Evolutionary conservation across 2,888 invertebrate species (phyloP).

Genomic region (Nomada fucata): DNA sequence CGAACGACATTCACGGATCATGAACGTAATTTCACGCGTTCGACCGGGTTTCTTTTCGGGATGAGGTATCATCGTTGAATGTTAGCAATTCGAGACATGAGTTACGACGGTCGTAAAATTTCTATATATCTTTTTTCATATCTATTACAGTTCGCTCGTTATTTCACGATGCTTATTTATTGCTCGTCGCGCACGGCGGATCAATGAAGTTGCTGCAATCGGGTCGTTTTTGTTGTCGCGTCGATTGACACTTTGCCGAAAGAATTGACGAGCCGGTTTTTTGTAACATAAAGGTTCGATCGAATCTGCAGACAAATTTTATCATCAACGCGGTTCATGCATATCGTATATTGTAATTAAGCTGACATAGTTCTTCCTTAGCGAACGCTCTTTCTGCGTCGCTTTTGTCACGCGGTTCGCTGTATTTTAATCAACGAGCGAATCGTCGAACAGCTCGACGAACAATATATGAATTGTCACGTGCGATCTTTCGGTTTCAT

Average conservation of each 20-base stretch:
- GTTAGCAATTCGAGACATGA: not conserved
- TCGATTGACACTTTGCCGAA: not conserved
- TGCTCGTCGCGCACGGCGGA: not conserved
- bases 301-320: no score
- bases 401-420: slow-evolving; percentile 1
- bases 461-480: slow-evolving; percentile 6
- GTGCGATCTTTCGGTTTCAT: not conserved
- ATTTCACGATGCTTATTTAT: slow-evolving; percentile 12
- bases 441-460: not conserved
- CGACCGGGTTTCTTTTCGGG: not conserved
- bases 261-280: not conserved
- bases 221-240: not conserved
- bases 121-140: not conserved
- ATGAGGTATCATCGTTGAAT: not conserved
- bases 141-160: not conserved
- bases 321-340: no score
- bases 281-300: no score
- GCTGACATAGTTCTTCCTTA: no score
- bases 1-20: not conserved
- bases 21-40: not conserved
- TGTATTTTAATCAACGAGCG: slow-evolving; percentile 30
- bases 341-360: no score
- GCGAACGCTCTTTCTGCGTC: not conserved
- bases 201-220: not conserved
- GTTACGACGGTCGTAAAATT: not conserved